These are phyloP conservation scores for Cnemophilus loriae DNA, from an alignment of 2,113 vertebrate species.

Conservation along the genomic window DNA sequence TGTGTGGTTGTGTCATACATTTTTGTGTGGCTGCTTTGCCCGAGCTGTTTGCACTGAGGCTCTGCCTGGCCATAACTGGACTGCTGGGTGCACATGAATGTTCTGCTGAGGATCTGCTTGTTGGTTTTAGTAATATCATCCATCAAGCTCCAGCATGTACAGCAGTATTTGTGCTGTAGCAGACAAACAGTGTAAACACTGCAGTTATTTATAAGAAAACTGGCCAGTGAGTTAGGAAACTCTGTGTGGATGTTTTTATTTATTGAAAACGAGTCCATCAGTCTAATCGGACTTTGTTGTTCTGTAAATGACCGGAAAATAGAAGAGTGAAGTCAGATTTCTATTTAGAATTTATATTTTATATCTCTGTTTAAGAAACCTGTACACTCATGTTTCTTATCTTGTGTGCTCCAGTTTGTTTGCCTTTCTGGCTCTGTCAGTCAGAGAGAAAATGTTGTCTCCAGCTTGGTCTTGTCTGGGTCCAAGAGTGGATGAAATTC, in stretches of 20 bases:
- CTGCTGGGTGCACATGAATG: background rate
- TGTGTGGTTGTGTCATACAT: background rate
- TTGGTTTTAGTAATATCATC: background rate
- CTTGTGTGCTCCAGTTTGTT: background rate
- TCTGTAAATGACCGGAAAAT: background rate
- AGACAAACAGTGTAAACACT: conserved; percentile 14
- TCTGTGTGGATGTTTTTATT: background rate
- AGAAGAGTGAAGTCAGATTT: background rate
- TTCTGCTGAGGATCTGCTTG: background rate
- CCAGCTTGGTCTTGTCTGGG: background rate
- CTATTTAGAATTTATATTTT: background rate
- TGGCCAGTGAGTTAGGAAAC: background rate
- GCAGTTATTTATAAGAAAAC: background rate
- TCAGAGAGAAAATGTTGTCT: background rate
- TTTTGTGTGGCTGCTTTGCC: background rate
- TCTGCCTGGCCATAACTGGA: background rate
- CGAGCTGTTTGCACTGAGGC: background rate
- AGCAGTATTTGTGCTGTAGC: background rate
- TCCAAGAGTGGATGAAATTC: background rate
- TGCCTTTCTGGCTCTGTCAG: background rate
- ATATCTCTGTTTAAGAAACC: background rate
- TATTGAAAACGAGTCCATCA: background rate
- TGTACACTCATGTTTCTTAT: background rate
- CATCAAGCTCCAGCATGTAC: background rate
- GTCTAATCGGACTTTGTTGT: background rate